phyloP scores from a whole-genome alignment of 2,797 vertebrate genomes.

The Mormyrops attenuatus region DNA sequence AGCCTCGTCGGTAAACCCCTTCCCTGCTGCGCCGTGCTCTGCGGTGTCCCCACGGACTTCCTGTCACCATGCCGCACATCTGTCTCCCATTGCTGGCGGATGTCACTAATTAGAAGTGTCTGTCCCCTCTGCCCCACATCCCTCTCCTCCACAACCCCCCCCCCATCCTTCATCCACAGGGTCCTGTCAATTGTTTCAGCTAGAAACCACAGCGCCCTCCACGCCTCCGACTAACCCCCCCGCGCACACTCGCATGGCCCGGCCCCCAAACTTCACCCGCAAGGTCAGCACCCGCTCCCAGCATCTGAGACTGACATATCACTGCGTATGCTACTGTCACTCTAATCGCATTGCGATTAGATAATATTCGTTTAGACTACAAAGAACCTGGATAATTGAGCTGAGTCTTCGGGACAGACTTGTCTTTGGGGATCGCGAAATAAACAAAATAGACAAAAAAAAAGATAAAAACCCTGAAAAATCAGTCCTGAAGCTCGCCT shows the following conservation, averaged over 20 bases:
- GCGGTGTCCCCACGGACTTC: slow-evolving; percentile 34
- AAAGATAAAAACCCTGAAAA: not conserved
- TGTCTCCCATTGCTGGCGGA: slow-evolving; percentile 49
- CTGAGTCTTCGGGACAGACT: not conserved
- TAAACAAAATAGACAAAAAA: not conserved
- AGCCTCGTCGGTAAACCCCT: slow-evolving; percentile 36
- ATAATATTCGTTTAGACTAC: slow-evolving; percentile 9
- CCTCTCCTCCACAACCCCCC: slow-evolving; percentile 22
- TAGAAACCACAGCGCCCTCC: not conserved
- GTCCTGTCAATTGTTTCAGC: slow-evolving; percentile 23
- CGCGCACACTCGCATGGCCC: not conserved
- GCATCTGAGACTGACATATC: not conserved
- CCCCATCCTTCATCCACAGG: slow-evolving; percentile 17
- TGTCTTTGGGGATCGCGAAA: not conserved
- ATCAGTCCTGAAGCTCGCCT: not conserved
- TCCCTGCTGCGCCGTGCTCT: slow-evolving; percentile 26
- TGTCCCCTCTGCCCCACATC: slow-evolving; percentile 32
- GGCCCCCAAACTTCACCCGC: not conserved
- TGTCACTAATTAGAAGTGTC: slow-evolving; percentile 52
- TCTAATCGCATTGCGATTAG: not conserved
- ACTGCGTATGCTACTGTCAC: not conserved
- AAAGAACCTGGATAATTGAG: slow-evolving; percentile 11
- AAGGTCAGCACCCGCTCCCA: not conserved
- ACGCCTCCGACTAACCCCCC: not conserved
- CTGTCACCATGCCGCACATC: slow-evolving; percentile 52